These are phyloP conservation scores for Thymallus thymallus DNA, from an alignment of 2,113 vertebrate genomes.

Conservation along the genomic window DNA sequence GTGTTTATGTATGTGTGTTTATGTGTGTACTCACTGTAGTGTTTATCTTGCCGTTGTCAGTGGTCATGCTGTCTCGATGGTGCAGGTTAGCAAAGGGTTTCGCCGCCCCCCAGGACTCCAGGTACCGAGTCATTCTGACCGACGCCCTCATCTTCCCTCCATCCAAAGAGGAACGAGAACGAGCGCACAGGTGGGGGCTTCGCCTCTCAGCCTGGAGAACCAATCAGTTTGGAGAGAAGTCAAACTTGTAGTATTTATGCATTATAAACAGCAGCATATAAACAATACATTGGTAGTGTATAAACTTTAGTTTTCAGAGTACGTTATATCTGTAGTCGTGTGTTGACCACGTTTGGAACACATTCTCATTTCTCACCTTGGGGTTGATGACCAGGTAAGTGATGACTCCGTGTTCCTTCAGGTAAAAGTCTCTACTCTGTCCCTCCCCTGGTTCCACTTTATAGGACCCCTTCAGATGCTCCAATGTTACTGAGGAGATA, in stretches of 20 bases:
- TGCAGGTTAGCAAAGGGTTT: conserved; percentile 97
- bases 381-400: conserved; percentile 98
- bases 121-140: conserved; percentile 94
- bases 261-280: too few relatives aligned
- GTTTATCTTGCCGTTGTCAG: conserved; percentile 95
- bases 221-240: neutral
- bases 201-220: conserved; percentile 84
- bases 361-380: conserved; percentile 77
- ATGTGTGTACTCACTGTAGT: conserved; percentile 79
- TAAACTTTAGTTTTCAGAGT: neutral
- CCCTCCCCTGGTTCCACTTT: conserved; percentile 93
- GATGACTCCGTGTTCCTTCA: conserved; percentile 90
- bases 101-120: conserved; percentile 98
- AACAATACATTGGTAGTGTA: too few relatives aligned
- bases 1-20: neutral
- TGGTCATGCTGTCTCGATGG: conserved; percentile 96
- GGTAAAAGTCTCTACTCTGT: conserved; percentile 88
- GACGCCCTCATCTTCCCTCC: conserved; percentile 95
- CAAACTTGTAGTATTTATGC: too few relatives aligned
- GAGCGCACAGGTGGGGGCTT: conserved; percentile 85
- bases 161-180: conserved; percentile 84
- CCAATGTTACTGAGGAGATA: conserved; percentile 93
- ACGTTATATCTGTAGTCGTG: too few relatives aligned
- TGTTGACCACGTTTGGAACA: too few relatives aligned
- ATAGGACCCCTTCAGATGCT: conserved; percentile 92